Evolutionary conservation across 2,888 invertebrate species (phyloP).

Genomic region (Elegia similella): DNA sequence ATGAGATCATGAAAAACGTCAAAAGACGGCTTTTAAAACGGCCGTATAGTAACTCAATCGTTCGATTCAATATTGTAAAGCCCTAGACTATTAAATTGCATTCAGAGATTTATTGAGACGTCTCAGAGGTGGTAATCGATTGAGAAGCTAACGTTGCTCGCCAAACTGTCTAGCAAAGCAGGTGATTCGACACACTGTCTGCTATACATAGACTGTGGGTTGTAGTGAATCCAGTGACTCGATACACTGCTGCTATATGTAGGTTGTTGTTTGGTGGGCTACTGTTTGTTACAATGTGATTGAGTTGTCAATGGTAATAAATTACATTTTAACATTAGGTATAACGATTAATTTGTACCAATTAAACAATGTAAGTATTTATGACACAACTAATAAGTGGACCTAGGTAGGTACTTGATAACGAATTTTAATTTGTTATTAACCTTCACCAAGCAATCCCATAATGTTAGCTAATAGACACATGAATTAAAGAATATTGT

Average conservation of each 20-base stretch:
- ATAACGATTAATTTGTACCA: too few species aligned
- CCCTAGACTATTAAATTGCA: constrained; percentile 6
- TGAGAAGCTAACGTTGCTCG: constrained; percentile 9
- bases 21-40: too few species aligned
- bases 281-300: constrained; percentile 2
- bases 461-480: too few species aligned
- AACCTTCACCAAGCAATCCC: too few species aligned
- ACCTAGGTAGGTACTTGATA: too few species aligned
- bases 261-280: not conserved
- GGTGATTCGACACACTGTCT: not conserved
- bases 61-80: constrained; percentile 1
- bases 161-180: constrained; percentile 7
- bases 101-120: constrained; percentile 10
- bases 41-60: constrained; percentile 1
- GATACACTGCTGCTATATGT: constrained; percentile 4
- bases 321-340: too few species aligned
- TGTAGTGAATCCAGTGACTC: not conserved
- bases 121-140: constrained; percentile 14
- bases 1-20: too few species aligned
- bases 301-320: not conserved
- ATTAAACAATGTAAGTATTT: too few species aligned
- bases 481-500: too few species aligned
- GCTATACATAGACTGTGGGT: not conserved
- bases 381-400: too few species aligned
- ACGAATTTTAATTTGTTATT: too few species aligned